These are phyloP conservation scores for Redunca redunca DNA, from an alignment of 2,113 vertebrate genomes.

Conservation along the genomic window DNA sequence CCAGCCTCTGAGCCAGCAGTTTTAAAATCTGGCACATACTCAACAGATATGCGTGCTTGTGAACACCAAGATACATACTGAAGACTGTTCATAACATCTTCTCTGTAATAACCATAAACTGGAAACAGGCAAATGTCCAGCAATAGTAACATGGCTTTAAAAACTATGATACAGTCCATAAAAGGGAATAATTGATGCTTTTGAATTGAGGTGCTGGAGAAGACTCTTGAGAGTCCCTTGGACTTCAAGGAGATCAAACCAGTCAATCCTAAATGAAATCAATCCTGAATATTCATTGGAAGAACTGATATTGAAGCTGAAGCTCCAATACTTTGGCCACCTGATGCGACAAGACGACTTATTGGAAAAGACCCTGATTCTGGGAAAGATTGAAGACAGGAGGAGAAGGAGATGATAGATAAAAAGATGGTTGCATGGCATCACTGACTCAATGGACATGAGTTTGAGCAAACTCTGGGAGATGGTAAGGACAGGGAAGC, in stretches of 20 bases:
- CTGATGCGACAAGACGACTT: fast-evolving
- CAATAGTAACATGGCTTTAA: neutral
- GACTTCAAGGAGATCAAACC: neutral
- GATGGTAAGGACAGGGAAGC: neutral
- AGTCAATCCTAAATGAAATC: neutral
- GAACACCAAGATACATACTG: neutral
- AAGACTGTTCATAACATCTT: neutral
- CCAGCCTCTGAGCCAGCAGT: neutral
- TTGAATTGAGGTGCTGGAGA: neutral
- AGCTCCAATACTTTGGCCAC: neutral
- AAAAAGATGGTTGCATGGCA: neutral
- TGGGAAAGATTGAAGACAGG: neutral
- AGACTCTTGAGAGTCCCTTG: neutral
- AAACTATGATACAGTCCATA: neutral
- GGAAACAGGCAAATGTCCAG: neutral
- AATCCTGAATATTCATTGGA: neutral
- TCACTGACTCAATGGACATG: neutral
- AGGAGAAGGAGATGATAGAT: neutral
- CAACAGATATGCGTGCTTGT: neutral
- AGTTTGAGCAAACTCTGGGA: neutral
- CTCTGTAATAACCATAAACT: neutral
- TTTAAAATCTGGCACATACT: neutral
- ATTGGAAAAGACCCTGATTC: neutral
- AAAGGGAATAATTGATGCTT: neutral
- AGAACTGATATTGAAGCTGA: neutral